Conservation (phyloP, 1,140 invertebrate genomes). For the Caenorhabditis latens region DNA sequence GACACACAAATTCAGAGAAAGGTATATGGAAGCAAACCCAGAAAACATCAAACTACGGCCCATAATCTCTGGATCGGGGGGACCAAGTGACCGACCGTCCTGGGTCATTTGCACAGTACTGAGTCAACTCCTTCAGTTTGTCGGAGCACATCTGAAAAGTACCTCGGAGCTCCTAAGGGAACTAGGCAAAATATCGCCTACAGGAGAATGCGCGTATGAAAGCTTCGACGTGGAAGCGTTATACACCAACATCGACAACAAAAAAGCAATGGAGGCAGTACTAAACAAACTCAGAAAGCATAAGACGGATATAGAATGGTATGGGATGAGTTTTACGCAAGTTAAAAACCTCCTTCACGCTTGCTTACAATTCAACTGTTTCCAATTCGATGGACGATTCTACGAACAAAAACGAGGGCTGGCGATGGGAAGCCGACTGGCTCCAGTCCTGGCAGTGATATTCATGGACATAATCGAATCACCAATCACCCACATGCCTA, state of each 20-base stretch:
- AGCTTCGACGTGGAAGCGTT: background rate
- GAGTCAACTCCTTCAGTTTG: background rate
- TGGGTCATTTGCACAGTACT: background rate
- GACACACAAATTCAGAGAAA: background rate
- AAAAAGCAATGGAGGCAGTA: background rate
- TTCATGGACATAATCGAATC: background rate
- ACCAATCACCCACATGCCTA: background rate
- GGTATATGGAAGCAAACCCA: background rate
- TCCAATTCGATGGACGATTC: background rate
- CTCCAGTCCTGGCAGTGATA: background rate
- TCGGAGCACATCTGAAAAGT: background rate
- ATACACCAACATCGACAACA: constrained; percentile 1
- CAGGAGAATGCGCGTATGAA: background rate
- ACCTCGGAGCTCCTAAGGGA: background rate
- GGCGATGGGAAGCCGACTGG: background rate
- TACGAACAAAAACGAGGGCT: background rate
- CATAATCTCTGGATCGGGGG: background rate
- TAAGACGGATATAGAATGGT: background rate
- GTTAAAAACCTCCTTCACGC: too few species aligned
- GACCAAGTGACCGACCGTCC: background rate
- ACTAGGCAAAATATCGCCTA: too few species aligned
- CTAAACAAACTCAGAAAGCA: background rate
- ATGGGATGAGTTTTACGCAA: too few species aligned
- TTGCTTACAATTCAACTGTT: background rate
- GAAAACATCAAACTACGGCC: background rate